Percentiles rank a stretch among this genome's conserved stretches.
Conservation (phyloP, 2,888 invertebrate genomes). For the Phyllotreta cruciferae region DNA sequence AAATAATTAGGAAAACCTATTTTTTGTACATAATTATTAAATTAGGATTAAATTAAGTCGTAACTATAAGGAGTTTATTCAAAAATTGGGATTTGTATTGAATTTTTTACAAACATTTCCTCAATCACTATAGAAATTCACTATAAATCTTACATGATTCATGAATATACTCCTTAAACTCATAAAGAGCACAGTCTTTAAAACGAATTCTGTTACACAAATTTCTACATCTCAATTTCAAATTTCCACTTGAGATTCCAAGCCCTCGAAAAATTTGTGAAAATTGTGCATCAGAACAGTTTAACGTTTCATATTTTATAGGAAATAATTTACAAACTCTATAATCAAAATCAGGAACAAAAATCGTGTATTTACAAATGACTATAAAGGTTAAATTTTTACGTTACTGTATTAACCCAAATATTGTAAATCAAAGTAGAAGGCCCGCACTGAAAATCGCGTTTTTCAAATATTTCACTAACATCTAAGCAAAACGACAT, state of each 20-base stretch:
- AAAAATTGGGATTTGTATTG: slow-evolving; percentile 19
- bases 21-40: slow-evolving; percentile 28
- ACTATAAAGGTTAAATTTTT: slow-evolving; percentile 38
- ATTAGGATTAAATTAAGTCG: slow-evolving; percentile 32
- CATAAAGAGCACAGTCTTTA: slow-evolving; percentile 31
- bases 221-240: slow-evolving; percentile 25
- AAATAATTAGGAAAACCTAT: slow-evolving; percentile 19
- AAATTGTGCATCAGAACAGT: slow-evolving; percentile 34
- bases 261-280: slow-evolving; percentile 23
- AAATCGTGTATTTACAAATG: slow-evolving; percentile 42
- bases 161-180: slow-evolving; percentile 12
- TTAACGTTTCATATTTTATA: slow-evolving; percentile 17
- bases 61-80: slow-evolving; percentile 25
- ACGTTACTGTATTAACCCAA: slow-evolving; percentile 13
- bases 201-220: slow-evolving; percentile 34
- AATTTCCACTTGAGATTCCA: slow-evolving; percentile 30
- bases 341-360: slow-evolving; percentile 37
- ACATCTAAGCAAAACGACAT: too few species aligned
- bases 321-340: slow-evolving; percentile 33
- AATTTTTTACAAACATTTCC: slow-evolving; percentile 7
- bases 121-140: slow-evolving; percentile 3
- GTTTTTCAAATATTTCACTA: too few species aligned
- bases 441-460: slow-evolving; percentile 16
- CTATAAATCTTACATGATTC: slow-evolving; percentile 9
- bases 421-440: slow-evolving; percentile 5